These are phyloP conservation scores for Archilochus colubris DNA, from an alignment of 2,113 vertebrate genomes.

Conservation along the genomic window DNA sequence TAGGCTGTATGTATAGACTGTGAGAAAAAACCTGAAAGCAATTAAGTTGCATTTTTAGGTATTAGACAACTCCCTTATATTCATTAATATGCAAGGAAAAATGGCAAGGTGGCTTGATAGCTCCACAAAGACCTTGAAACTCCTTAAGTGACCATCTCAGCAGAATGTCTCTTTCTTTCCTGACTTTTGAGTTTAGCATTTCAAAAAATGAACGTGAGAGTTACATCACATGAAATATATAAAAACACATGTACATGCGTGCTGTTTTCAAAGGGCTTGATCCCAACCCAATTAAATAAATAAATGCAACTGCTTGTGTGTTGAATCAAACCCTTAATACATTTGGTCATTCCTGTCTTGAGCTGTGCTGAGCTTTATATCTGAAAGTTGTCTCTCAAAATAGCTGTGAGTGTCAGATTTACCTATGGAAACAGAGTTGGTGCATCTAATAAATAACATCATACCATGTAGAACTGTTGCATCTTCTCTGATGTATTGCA, in stretches of 20 bases:
- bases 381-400: neutral
- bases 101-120: neutral
- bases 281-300: neutral
- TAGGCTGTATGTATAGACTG: neutral
- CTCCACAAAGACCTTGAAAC: neutral
- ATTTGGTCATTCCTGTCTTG: neutral
- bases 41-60: neutral
- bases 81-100: neutral
- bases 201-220: neutral
- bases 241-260: rapidly evolving
- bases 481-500: neutral
- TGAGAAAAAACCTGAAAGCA: neutral
- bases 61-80: neutral
- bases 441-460: neutral
- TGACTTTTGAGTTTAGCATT: neutral
- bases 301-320: neutral
- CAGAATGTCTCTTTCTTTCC: neutral
- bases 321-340: neutral
- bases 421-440: neutral
- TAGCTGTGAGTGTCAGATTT: neutral
- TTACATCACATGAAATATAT: neutral
- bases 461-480: neutral
- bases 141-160: neutral
- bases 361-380: neutral
- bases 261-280: neutral